These are phyloP conservation scores for Ypsolopha sequella DNA, from an alignment of 2,888 invertebrate species.

Conservation along the genomic window DNA sequence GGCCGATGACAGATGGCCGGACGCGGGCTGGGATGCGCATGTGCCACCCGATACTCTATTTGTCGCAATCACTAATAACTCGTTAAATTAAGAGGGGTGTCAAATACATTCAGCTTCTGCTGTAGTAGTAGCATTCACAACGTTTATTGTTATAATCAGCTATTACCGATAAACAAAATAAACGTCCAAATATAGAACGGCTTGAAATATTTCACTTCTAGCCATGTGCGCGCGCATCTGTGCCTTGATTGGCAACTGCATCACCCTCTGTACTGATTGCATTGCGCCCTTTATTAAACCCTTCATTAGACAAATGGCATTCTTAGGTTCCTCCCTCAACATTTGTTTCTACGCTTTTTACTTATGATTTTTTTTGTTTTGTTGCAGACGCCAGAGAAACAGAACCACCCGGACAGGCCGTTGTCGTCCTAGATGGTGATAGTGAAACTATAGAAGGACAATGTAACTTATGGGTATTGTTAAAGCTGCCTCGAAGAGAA, in stretches of 20 bases:
- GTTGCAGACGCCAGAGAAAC: conserved; percentile 76
- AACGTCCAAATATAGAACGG: not conserved
- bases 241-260: conserved; percentile 40
- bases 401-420: conserved; percentile 73
- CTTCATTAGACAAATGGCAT: conserved; percentile 16
- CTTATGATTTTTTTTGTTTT: conserved; percentile 39
- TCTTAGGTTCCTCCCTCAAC: not conserved
- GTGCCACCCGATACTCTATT: conserved; percentile 49
- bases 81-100: conserved; percentile 24
- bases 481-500: not conserved
- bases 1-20: conserved; percentile 63
- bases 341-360: conserved; percentile 9
- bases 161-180: conserved; percentile 1
- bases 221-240: conserved; percentile 54
- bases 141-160: conserved; percentile 4
- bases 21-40: conserved; percentile 50
- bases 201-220: conserved; percentile 11
- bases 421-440: conserved; percentile 45
- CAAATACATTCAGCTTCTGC: not conserved
- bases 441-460: conserved; percentile 39
- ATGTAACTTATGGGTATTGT: conserved; percentile 49
- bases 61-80: conserved; percentile 49
- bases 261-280: conserved; percentile 23
- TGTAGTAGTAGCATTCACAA: not conserved
- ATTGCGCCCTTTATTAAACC: conserved; percentile 28